Conservation (phyloP, 2,797 vertebrate species). For the Heliangelus exortis region DNA sequence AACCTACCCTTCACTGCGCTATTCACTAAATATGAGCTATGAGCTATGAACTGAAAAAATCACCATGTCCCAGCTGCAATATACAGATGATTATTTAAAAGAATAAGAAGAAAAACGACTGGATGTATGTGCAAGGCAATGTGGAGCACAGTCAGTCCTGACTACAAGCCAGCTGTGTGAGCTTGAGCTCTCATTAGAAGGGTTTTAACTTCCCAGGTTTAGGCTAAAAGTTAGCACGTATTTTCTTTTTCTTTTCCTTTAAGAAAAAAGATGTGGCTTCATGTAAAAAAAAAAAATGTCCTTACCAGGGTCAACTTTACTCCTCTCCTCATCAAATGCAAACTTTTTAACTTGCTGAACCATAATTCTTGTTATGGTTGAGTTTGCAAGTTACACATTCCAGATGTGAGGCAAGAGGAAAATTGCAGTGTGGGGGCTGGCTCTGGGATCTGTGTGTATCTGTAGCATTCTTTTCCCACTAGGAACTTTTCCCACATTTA, state of each 20-base stretch:
- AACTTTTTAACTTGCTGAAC: constrained; percentile 47
- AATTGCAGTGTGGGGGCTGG: constrained; percentile 32
- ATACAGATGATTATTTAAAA: not conserved
- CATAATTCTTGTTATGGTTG: constrained; percentile 54
- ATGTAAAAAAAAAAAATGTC: not conserved
- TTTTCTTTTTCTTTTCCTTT: not conserved
- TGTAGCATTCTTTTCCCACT: constrained; percentile 50
- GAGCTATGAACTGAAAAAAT: not conserved
- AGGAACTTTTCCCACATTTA: constrained; percentile 63
- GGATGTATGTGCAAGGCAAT: not conserved
- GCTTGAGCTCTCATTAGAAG: not conserved
- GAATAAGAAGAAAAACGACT: not conserved
- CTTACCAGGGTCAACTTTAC: constrained; percentile 41
- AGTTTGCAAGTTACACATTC: constrained; percentile 57
- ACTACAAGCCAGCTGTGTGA: constrained; percentile 19
- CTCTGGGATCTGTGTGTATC: constrained; percentile 15
- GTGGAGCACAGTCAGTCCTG: constrained; percentile 19
- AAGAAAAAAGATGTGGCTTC: not conserved
- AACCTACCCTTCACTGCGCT: not conserved
- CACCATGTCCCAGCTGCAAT: not conserved
- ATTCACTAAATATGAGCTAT: not conserved
- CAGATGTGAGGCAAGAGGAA: constrained; percentile 66
- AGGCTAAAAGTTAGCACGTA: not conserved
- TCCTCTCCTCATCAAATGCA: constrained; percentile 36
- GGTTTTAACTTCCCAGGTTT: not conserved